These are phyloP conservation scores for Cartodere bifasciata DNA, from an alignment of 2,888 invertebrate species.

Conservation along the genomic window DNA sequence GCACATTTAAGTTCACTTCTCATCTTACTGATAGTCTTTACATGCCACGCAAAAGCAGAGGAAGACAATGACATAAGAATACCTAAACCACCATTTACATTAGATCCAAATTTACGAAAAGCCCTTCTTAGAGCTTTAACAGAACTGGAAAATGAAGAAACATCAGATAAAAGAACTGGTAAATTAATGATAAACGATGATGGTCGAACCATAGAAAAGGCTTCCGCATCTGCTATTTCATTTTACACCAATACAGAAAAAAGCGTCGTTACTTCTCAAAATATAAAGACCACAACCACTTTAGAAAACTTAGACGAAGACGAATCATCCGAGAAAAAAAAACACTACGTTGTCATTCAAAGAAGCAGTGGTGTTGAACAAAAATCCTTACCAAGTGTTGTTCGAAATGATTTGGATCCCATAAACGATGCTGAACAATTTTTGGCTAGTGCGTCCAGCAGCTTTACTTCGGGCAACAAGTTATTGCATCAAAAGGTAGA, in stretches of 20 bases:
- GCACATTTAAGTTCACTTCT: slow-evolving; percentile 7
- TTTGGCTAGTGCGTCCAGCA: slow-evolving; percentile 26
- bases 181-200: slow-evolving; percentile 29
- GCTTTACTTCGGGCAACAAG: slow-evolving; percentile 17
- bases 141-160: slow-evolving; percentile 56
- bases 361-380: slow-evolving; percentile 26
- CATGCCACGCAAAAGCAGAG: slow-evolving; percentile 23
- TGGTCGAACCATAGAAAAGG: slow-evolving; percentile 34
- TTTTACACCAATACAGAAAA: slow-evolving; percentile 41
- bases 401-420: slow-evolving; percentile 11
- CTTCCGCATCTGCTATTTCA: slow-evolving; percentile 45
- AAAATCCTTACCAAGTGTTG: slow-evolving; percentile 21
- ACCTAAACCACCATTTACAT: slow-evolving; percentile 42
- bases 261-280: no score
- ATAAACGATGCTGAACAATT: slow-evolving; percentile 25
- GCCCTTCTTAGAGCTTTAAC: slow-evolving; percentile 64
- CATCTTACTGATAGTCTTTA: slow-evolving; percentile 10
- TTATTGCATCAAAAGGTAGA: slow-evolving; percentile 12
- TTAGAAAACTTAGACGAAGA: slow-evolving; percentile 10
- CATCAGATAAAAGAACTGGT: slow-evolving; percentile 32
- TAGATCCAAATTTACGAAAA: slow-evolving; percentile 62
- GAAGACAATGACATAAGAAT: slow-evolving; percentile 30
- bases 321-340: slow-evolving; percentile 10
- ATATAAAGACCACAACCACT: slow-evolving; percentile 17
- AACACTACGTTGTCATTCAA: slow-evolving; percentile 26